Base-by-base conservation (phyloP, 2,797 vertebrate genomes). In the Dryobates pubescens region DNA sequence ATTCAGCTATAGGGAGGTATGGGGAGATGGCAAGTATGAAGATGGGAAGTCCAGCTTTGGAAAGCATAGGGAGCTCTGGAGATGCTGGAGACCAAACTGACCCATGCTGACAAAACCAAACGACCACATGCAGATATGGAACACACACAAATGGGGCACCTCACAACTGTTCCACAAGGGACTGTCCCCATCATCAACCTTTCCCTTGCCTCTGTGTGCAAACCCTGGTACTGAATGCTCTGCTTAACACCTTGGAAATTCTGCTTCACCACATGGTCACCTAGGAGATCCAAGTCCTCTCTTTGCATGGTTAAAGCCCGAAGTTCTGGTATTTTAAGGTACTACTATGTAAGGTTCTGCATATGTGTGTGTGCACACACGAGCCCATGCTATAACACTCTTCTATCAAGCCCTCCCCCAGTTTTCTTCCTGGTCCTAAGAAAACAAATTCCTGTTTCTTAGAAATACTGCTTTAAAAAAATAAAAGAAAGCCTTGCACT, bases 211-310 rank as follows among this genome's bases (percentile, higher is more conserved):
- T 43, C 54, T 10, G 17, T 16, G 32, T 17, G 36, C 17, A 51
- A 0, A 1, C 6, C 9, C 6, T 2, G 1, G 38, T 43, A 62
- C n/a, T 3, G 2, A 8, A 22, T 3, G 1, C 16, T 70, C 18
- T 0, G 1, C 13, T 83, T 43, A 17, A 10, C 26, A 12, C 15
- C 23, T 64, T 41, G n/a, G 51, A 65, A 89, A 26, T 7, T 57
- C 34, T 65, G 9, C 16, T 63, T 85, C 23, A 15, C 29, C 34
- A 22, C 59, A 65, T 0, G 70, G 57, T 12, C 57, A 71, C 36
- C 2, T 29, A 27, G 27, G 15, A 88, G 9, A 76, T 16, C 4
- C 10, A 65, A 3, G 4, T 36, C 29, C 17, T 43, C 5, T 54
- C 19, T 51, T 32, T 36, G 71, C 30, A 36, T 8, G 38, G 15